These are phyloP conservation scores for Dromiciops gliroides DNA, from an alignment of 2,113 vertebrate genomes.

Conservation along the genomic window DNA sequence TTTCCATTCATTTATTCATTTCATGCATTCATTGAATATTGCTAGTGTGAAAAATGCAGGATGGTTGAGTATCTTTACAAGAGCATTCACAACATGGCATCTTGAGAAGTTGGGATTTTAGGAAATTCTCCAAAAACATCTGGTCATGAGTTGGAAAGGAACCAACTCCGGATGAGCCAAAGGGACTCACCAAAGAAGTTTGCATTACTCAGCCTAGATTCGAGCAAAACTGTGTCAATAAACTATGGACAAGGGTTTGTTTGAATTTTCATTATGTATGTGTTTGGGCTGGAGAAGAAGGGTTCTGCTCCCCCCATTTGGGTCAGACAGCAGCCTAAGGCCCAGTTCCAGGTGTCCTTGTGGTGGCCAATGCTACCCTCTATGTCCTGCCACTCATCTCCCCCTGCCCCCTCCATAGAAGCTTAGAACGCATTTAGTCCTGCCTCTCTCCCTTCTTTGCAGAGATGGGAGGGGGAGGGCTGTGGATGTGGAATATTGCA, in stretches of 20 bases:
- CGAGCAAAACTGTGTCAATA: background rate
- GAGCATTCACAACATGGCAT: background rate
- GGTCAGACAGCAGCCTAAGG: background rate
- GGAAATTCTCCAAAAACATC: background rate
- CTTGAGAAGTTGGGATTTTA: background rate
- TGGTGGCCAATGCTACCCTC: background rate
- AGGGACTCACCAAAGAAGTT: background rate
- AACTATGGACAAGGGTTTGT: background rate
- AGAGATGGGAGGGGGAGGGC: too few relatives aligned
- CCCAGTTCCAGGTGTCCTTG: background rate
- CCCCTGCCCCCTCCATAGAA: background rate
- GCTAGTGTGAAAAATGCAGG: background rate
- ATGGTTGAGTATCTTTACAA: background rate
- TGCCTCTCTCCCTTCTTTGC: background rate
- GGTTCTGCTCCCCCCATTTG: background rate
- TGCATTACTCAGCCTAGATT: background rate
- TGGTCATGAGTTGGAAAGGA: background rate
- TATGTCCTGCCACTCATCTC: background rate
- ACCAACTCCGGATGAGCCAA: background rate
- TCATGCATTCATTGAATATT: background rate
- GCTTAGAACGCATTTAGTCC: background rate
- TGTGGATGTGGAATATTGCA: background rate
- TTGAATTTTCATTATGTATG: background rate
- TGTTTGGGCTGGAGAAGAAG: background rate
- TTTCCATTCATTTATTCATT: background rate